phyloP scores from a whole-genome alignment of 2,113 vertebrate species.

The Hyla sarda region DNA sequence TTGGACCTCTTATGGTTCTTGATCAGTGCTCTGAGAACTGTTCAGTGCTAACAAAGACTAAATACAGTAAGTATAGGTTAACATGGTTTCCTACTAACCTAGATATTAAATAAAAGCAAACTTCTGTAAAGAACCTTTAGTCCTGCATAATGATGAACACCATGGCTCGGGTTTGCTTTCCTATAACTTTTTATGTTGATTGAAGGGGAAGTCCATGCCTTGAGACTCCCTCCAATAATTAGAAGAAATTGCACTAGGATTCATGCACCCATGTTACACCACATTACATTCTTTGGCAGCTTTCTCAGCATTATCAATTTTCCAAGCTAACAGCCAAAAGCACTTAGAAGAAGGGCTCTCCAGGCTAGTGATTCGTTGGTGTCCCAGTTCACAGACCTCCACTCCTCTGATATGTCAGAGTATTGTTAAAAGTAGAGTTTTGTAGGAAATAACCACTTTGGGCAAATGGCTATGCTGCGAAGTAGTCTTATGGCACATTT shows the following conservation, averaged over 20 bases:
- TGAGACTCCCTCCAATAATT: background rate
- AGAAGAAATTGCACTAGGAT: background rate
- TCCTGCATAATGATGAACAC: background rate
- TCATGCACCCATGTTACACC: background rate
- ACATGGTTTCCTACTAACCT: too few relatives aligned
- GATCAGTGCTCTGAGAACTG: slow-evolving; percentile 97
- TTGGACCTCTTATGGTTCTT: slow-evolving; percentile 93
- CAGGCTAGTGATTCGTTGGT: too few relatives aligned
- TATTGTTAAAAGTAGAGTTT: too few relatives aligned
- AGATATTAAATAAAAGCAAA: background rate
- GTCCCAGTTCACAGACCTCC: too few relatives aligned
- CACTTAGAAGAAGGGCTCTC: too few relatives aligned
- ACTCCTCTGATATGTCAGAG: too few relatives aligned
- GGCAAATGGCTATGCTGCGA: too few relatives aligned
- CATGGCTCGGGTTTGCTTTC: background rate
- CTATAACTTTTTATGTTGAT: background rate
- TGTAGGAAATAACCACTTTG: too few relatives aligned
- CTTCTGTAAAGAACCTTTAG: background rate
- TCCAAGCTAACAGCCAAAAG: too few relatives aligned
- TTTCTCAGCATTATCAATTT: too few relatives aligned
- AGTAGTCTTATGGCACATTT: too few relatives aligned
- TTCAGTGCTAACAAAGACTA: slow-evolving; percentile 96
- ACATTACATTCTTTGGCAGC: background rate
- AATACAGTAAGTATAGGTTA: slow-evolving; percentile 96
- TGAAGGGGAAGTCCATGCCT: background rate